Base-by-base conservation (phyloP, 2,797 vertebrate species). In the Hydrophis major region DNA sequence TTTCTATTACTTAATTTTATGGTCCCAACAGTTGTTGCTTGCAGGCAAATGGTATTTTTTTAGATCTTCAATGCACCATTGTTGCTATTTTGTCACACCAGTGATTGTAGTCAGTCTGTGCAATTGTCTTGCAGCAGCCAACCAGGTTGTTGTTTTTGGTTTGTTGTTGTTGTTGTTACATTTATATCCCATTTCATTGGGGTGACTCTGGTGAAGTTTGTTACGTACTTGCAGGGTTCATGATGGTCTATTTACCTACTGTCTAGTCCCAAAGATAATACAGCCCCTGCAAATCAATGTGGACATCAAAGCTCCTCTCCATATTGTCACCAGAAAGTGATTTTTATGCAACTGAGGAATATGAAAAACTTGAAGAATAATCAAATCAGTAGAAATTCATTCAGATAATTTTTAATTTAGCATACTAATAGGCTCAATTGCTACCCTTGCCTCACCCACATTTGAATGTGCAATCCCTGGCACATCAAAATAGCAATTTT, bases 201-300 rank as follows among this genome's bases (percentile, higher is more conserved):
- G 27, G 10, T 63, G 61, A 28, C 1, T 63, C 27, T 63, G 27
- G 11, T 63, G 3, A 63, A 0, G 69, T 57, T 88, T 3, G 0
- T 88, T 89, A 90, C 50, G 93, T 60, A 87, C 87, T 63, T 88
- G 28, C 90, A 88, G 89, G 92, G 86, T 12, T 92, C 94, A 56
- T 28, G 74, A 92, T 90, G 61, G 94, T 89, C 74, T 22, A 60
- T 66, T 74, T 18, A 74, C 66, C n/a, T 13, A 18, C 66, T 32
- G 14, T 74, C 4, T 16, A 18, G 66, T 74, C 66, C 14, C 2
- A 69, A n/a, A 32, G n/a, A 16, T 2, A 69, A 69, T 18, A 5
- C 66, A 37, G n/a, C 5, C n/a, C n/a, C 66, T 74, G 66, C 14
- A 74, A 32, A 4, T 18, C 66, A 74, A 32, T 74, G n/a, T 18